Evolutionary conservation across 2,113 vertebrate species (phyloP).

Genomic region (Mirza zaza): DNA sequence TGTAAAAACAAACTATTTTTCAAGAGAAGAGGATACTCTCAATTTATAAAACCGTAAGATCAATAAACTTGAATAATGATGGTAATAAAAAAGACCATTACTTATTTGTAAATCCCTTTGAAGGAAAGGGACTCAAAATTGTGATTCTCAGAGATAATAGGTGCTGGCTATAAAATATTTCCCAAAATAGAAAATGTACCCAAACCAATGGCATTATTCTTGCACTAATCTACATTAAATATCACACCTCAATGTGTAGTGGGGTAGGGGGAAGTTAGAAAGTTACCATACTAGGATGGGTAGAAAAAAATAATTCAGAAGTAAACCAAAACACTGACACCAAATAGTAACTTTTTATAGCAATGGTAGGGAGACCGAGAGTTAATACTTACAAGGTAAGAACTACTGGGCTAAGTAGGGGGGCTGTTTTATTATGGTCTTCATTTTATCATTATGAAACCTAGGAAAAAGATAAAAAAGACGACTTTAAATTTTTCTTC

Average conservation of each 20-base stretch:
- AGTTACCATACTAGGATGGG: not conserved
- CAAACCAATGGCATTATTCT: conserved; percentile 8
- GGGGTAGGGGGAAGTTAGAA: not conserved
- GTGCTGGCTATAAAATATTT: conserved; percentile 22
- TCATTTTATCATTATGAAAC: conserved; percentile 56
- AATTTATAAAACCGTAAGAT: conserved; percentile 12
- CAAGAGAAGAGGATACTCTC: not conserved
- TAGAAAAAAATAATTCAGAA: conserved; percentile 17
- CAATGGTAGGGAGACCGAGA: not conserved
- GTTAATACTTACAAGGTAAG: conserved; percentile 70
- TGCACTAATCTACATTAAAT: conserved; percentile 41
- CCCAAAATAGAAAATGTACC: conserved; percentile 25
- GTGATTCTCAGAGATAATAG: conserved; percentile 24
- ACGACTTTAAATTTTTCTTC: conserved; percentile 43
- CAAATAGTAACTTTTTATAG: not conserved
- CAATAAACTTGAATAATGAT: not conserved
- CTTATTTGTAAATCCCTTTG: conserved; percentile 49
- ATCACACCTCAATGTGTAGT: not conserved
- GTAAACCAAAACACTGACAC: conserved; percentile 42
- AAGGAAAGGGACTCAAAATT: conserved; percentile 48
- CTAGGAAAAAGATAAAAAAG: conserved; percentile 59
- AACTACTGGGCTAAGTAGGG: not conserved
- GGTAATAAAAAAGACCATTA: not conserved
- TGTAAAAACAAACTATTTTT: not conserved
- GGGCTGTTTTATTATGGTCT: conserved; percentile 40